Percentiles rank a stretch among this genome's conserved stretches.
Evolutionary conservation across 1,140 invertebrate species (phyloP).

Genomic region (Brachionus manjavacas): DNA sequence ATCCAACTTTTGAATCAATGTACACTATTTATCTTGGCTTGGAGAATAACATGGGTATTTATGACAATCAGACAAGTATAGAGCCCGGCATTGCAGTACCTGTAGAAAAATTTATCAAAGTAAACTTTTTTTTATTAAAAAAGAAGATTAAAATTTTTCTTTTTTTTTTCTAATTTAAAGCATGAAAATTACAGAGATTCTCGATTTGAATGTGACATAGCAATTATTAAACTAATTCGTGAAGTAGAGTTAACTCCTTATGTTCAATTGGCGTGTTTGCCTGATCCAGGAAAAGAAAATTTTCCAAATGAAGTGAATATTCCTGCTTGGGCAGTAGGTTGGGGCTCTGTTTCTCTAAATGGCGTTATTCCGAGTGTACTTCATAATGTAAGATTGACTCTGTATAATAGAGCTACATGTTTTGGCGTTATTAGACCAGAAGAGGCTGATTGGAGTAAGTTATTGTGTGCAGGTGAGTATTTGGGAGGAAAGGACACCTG

Average conservation of each 20-base stretch:
- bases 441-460: background rate
- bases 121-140: too few species aligned
- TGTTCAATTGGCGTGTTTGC: conserved; percentile 9
- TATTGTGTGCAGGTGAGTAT: background rate
- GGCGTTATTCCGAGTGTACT: background rate
- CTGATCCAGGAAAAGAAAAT: background rate
- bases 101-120: background rate
- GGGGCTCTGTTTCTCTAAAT: background rate
- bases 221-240: background rate
- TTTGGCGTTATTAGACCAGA: background rate
- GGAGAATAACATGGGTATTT: background rate
- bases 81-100: background rate
- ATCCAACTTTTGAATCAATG: conserved; percentile 24
- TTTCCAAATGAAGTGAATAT: conserved; percentile 5
- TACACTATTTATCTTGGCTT: conserved; percentile 28
- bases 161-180: background rate
- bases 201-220: background rate
- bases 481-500: background rate
- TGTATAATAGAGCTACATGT: conserved; percentile 1
- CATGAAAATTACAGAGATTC: background rate
- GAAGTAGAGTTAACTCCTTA: background rate
- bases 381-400: conserved; percentile 22
- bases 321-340: background rate
- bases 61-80: background rate
- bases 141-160: too few species aligned